Evolutionary conservation across 2,888 invertebrate species (phyloP), one percentile per base, ranked within the genome.

Genomic region (Diabrotica balteata): DNA sequence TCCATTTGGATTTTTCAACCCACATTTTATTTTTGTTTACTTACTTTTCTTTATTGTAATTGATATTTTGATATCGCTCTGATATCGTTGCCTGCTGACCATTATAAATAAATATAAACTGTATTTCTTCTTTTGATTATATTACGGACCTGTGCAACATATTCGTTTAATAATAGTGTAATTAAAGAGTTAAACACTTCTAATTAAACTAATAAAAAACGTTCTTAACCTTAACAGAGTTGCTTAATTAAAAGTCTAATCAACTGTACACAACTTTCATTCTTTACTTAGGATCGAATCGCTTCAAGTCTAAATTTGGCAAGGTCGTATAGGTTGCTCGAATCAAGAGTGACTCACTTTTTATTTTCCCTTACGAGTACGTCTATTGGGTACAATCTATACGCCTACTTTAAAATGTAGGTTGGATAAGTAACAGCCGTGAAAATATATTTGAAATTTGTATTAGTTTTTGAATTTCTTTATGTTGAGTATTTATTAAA

Each of bases 231-330:
- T 11, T 11, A 11, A 17, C 11, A 8, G 9, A 55, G 10, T 54
- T 54, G 43, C 4, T 4, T 45, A 55, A 55, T 55, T 55, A 55
- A 55, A 55, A 55, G 45, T 55, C 44, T 55, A 55, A 55, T 55
- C 55, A 11, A 45, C 55, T 45, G 44, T 42, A 53, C 22, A 53
- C 10, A 53, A 53, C 53, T 53, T 53, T 55, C 45, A 42, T 55
- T 55, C 55, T 55, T 8, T 55, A 42, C 53, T 54, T 8, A 44
- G 55, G 44, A 55, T 44, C 45, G 43, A 42, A 44, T 43, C 44
- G 44, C 9, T n/a, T 45, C 10, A 55, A n/a, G 43, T 55, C 55
- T 44, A 8, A 55, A 55, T 55, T 55, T 11, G 55, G 55, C 55
- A 55, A 55, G 55, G 55, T 55, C 55, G 55, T 44, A 9, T 8